These are phyloP conservation scores for Melipona bicolor DNA, from an alignment of 2,888 invertebrate genomes.

Conservation along the genomic window DNA sequence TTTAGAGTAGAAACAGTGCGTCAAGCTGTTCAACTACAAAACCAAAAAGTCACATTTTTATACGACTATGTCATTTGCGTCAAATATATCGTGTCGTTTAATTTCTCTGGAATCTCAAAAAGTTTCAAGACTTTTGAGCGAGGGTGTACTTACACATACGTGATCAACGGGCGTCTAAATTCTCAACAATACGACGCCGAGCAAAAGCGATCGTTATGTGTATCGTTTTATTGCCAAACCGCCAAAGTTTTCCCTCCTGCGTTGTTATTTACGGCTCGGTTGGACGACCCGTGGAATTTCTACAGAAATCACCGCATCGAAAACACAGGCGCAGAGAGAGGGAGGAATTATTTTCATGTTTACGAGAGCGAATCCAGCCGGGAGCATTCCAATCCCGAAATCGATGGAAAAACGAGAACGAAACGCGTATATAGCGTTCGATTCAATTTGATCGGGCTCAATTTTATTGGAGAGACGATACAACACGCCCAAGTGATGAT, in stretches of 20 bases:
- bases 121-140: too few relatives aligned
- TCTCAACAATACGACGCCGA: slow-evolving; percentile 49
- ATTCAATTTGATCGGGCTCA: background rate
- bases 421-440: background rate
- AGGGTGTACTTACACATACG: background rate
- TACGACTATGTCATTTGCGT: too few relatives aligned
- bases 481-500: background rate
- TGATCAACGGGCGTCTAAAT: slow-evolving; percentile 64
- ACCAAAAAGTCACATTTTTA: too few relatives aligned
- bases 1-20: too few relatives aligned
- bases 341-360: slow-evolving; percentile 12
- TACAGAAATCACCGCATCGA: background rate
- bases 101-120: too few relatives aligned
- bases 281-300: slow-evolving; percentile 28
- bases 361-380: background rate
- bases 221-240: slow-evolving; percentile 61
- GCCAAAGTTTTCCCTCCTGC: slow-evolving; percentile 22
- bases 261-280: slow-evolving; percentile 45
- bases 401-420: background rate
- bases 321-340: background rate
- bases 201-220: slow-evolving; percentile 39
- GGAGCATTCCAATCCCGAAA: background rate
- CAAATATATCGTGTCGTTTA: too few relatives aligned
- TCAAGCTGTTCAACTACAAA: too few relatives aligned
- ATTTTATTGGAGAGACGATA: background rate